Base-by-base conservation (phyloP, 2,113 vertebrate species). In the Hystrix cristata region DNA sequence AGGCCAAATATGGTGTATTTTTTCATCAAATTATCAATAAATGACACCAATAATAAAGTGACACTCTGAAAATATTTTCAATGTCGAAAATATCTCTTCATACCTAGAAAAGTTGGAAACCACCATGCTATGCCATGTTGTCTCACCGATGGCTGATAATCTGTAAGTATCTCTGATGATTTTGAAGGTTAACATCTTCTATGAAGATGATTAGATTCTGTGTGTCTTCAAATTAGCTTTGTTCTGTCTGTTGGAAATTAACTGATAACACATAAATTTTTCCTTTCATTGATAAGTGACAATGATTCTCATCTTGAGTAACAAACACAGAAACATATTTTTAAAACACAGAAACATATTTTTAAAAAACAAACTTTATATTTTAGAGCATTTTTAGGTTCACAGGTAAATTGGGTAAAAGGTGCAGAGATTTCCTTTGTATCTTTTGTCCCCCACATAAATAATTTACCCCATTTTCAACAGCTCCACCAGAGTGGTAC, bases 251-350 rank as follows among this genome's bases (percentile, higher is more conserved):
- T 67, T 67, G 79, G 71, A 79, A 48, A 43, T 46, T 74, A 74
- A 53, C 29, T 55, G 71, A 55, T 46, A 78, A 64, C 48, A 78
- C 16, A 3, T 57, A 83, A 57, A 29, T 34, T 21, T 80, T 91
- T 27, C 38, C 43, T 48, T 84, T 95, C 81, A 80, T 10, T 78
- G 19, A 46, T 64, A 92, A 96, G 25, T 43, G 51, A 55, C n/a
- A 92, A 34, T 72, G 27, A 76, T 87, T 94, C 92, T 95, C 25
- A 87, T 65, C 60, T 96, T 95, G 72, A 13, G 7, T 79, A 90
- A 87, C 72, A 79, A 67, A 64, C 93, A 59, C 51, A 38, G 60
- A 0, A 25, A 29, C 19, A 0, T 16, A 38, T 89, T 27, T 93
- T 86, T 31, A 13, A 79, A 91, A 94, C n/a, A 80, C 6, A 83